Evolutionary conservation across 2,888 invertebrate species (phyloP).

Genomic region (Allolobophora icterica): DNA sequence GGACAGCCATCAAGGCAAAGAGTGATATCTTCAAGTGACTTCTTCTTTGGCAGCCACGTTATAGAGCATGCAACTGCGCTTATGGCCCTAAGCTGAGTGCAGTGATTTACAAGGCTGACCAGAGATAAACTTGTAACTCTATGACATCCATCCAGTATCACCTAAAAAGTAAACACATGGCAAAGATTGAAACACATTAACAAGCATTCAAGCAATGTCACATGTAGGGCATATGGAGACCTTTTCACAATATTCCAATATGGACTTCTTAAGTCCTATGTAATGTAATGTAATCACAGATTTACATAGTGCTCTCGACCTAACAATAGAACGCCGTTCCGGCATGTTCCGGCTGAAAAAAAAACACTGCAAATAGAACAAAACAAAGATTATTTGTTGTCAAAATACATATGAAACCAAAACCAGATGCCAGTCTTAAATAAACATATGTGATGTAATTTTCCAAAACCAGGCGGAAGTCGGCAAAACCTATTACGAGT

Average conservation of each 20-base stretch:
- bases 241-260: too few species aligned
- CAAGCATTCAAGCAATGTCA: background rate
- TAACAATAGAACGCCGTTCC: too few species aligned
- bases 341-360: too few species aligned
- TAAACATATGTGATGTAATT: too few species aligned
- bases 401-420: background rate
- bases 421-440: background rate
- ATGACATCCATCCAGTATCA: slow-evolving; percentile 1
- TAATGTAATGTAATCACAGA: too few species aligned
- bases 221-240: too few species aligned
- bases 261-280: too few species aligned
- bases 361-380: too few species aligned
- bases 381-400: background rate
- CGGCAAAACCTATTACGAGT: too few species aligned
- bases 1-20: slow-evolving; percentile 19
- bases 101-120: background rate
- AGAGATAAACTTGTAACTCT: background rate
- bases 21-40: background rate
- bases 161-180: background rate
- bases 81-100: background rate
- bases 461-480: too few species aligned
- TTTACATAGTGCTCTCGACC: too few species aligned
- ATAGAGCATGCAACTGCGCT: slow-evolving; percentile 20
- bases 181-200: background rate
- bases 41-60: slow-evolving; percentile 22